Percentiles rank a stretch among this genome's conserved stretches.
Conservation (phyloP, 2,797 vertebrate species). For the Leptodactylus fallax region DNA sequence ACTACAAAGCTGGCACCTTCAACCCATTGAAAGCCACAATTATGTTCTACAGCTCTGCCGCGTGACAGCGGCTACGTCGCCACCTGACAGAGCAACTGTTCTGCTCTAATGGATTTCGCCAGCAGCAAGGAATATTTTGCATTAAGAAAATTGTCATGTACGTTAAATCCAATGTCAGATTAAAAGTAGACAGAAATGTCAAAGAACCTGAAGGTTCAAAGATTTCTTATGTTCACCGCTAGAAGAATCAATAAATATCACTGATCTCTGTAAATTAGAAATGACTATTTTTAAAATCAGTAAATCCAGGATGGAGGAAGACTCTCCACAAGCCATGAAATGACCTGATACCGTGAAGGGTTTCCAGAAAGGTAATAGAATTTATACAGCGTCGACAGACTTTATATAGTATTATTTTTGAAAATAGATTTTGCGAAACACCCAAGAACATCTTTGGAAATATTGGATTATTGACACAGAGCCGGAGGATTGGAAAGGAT, state of each 20-base stretch:
- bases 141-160: slow-evolving; percentile 43
- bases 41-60: neutral
- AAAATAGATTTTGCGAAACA: too few relatives aligned
- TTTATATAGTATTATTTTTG: too few relatives aligned
- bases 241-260: slow-evolving; percentile 40
- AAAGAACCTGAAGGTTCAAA: slow-evolving; percentile 23
- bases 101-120: slow-evolving; percentile 31
- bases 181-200: slow-evolving; percentile 39
- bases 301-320: neutral
- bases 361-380: too few relatives aligned
- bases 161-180: slow-evolving; percentile 35
- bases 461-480: too few relatives aligned
- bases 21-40: neutral
- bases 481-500: too few relatives aligned
- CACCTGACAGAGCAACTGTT: neutral
- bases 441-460: too few relatives aligned
- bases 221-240: slow-evolving; percentile 25
- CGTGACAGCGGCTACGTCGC: neutral
- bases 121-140: slow-evolving; percentile 26
- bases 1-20: neutral
- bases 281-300: neutral
- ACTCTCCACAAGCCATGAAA: neutral
- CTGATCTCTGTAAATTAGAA: slow-evolving; percentile 19
- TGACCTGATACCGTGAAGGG: neutral
- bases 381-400: too few relatives aligned